These are phyloP conservation scores for Xenopus borealis DNA, from an alignment of 2,113 vertebrate genomes.

Conservation along the genomic window DNA sequence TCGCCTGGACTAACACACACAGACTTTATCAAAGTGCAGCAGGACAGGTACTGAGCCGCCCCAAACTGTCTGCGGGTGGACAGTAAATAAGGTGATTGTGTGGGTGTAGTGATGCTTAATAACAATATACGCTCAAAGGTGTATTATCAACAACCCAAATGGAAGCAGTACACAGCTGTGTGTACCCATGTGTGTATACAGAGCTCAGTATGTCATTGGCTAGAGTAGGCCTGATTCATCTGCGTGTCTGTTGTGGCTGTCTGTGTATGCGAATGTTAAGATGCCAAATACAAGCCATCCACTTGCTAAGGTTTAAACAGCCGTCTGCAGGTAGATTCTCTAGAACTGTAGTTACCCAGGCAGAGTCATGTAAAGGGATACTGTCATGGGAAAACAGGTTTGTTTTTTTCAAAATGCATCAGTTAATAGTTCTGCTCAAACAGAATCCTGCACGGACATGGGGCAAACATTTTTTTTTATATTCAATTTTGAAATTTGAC, in stretches of 20 bases:
- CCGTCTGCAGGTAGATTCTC: too few species aligned
- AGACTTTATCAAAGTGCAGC: conserved; percentile 4
- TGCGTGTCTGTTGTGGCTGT: background rate
- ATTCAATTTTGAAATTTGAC: too few species aligned
- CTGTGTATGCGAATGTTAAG: background rate
- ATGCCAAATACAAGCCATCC: too few species aligned
- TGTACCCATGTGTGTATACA: conserved; percentile 15
- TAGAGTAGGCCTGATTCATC: background rate
- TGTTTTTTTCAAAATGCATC: too few species aligned
- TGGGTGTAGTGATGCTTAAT: background rate
- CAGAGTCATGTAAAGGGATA: too few species aligned
- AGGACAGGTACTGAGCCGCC: conserved; percentile 6
- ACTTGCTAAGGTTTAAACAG: too few species aligned
- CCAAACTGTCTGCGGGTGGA: background rate
- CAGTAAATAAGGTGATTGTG: background rate
- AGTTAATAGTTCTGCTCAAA: too few species aligned
- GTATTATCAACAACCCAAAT: conserved; percentile 1
- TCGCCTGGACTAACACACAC: conserved; percentile 17
- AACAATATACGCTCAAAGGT: background rate
- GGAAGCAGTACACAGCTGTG: background rate
- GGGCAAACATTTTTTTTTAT: too few species aligned
- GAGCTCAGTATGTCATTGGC: background rate
- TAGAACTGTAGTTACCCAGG: too few species aligned
- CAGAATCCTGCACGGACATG: too few species aligned
- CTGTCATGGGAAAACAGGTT: too few species aligned